phyloP scores from a whole-genome alignment of 2,797 vertebrate genomes.

The Delichon dasypus region DNA sequence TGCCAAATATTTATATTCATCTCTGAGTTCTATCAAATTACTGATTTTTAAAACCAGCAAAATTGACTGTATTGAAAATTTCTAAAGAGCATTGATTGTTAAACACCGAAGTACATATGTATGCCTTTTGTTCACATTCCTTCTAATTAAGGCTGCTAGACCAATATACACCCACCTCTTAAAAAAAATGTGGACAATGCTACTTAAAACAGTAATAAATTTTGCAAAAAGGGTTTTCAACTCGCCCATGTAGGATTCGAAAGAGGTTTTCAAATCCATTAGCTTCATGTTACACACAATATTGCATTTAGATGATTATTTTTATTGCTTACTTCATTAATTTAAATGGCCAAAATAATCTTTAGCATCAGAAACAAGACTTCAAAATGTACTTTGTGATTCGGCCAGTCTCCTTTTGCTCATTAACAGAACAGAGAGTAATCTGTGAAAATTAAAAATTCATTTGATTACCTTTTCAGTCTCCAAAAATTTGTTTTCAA shows the following conservation, averaged over 20 bases:
- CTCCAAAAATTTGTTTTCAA: conserved; percentile 96
- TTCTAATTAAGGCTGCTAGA: not conserved
- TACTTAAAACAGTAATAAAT: not conserved
- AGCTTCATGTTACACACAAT: not conserved
- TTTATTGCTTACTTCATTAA: conserved; percentile 16
- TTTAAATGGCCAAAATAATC: conserved; percentile 27
- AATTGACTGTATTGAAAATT: not conserved
- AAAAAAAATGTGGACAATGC: not conserved
- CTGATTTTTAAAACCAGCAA: not conserved
- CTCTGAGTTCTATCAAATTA: not conserved
- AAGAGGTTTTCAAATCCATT: not conserved
- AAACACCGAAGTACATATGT: not conserved
- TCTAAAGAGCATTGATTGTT: not conserved
- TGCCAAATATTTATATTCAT: not conserved
- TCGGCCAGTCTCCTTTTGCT: not conserved
- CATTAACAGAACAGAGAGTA: conserved; percentile 4
- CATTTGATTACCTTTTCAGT: conserved; percentile 90
- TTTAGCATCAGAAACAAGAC: not conserved
- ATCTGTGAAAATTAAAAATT: conserved; percentile 10
- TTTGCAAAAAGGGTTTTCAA: not conserved
- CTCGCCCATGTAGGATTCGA: not conserved
- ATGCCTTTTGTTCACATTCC: not conserved
- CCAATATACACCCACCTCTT: not conserved
- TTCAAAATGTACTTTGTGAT: not conserved
- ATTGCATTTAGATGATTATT: not conserved